These are phyloP conservation scores for Mamestra configurata DNA, from an alignment of 1,140 invertebrate species.

Conservation along the genomic window DNA sequence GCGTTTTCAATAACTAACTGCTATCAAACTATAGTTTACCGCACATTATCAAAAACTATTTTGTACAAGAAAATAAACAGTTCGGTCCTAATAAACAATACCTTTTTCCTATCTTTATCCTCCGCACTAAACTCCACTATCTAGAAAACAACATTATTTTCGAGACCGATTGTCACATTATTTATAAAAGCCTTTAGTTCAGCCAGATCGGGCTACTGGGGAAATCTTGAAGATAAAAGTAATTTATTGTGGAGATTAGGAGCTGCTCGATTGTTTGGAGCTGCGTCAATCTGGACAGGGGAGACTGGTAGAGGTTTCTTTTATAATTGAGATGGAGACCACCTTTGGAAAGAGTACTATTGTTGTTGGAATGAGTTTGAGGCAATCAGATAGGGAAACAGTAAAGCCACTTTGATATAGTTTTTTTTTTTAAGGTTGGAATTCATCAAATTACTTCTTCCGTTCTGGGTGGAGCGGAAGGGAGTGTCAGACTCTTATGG, in stretches of 20 bases:
- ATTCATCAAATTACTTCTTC: too few relatives aligned
- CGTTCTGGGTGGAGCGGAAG: too few relatives aligned
- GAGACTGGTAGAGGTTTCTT: background rate
- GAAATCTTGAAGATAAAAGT: slow-evolving; percentile 70
- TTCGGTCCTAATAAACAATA: background rate
- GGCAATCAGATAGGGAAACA: too few relatives aligned
- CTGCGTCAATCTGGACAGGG: slow-evolving; percentile 70
- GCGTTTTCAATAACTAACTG: too few relatives aligned
- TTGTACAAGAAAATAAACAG: background rate
- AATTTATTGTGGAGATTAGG: slow-evolving; percentile 82
- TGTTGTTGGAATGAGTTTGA: too few relatives aligned
- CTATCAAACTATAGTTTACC: background rate
- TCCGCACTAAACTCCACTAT: background rate
- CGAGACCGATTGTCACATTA: slow-evolving; percentile 24
- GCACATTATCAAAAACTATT: background rate
- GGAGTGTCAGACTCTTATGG: too few relatives aligned
- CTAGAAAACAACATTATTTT: slow-evolving; percentile 30
- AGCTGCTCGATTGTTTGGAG: slow-evolving; percentile 73
- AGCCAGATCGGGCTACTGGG: slow-evolving; percentile 30
- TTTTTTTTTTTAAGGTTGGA: too few relatives aligned
- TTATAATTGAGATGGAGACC: slow-evolving; percentile 12
- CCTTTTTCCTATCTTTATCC: background rate
- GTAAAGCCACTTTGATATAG: too few relatives aligned
- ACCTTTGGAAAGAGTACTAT: background rate
- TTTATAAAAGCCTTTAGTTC: slow-evolving; percentile 32